Evolutionary conservation across 1,140 invertebrate species (phyloP).

Genomic region (Caenorhabditis inopinata): DNA sequence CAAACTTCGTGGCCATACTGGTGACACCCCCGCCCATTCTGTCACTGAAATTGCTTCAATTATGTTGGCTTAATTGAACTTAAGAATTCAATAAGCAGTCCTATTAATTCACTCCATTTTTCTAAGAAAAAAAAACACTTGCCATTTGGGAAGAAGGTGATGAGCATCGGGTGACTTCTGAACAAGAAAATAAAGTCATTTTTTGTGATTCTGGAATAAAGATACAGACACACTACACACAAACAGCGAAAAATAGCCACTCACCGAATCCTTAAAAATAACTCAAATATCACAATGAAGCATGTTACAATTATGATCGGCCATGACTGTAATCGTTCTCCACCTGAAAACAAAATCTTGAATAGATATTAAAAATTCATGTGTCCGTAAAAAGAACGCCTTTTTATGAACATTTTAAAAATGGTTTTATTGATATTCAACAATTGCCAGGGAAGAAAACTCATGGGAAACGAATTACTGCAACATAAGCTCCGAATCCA

Average conservation of each 20-base stretch:
- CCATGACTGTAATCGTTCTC: neutral
- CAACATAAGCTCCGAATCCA: no score
- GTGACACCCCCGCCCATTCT: conserved; percentile 74
- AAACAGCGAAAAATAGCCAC: neutral
- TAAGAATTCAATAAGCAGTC: neutral
- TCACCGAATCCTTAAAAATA: conserved; percentile 33
- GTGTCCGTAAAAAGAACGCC: no score
- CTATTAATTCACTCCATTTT: no score
- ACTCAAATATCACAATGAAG: conserved; percentile 30
- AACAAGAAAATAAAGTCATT: neutral
- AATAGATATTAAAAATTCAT: neutral
- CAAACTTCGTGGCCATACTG: conserved; percentile 86
- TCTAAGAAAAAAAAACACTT: neutral
- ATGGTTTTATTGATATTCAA: no score
- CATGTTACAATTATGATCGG: neutral
- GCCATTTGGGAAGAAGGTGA: conserved; percentile 5
- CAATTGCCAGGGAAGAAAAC: no score
- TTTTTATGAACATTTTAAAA: no score
- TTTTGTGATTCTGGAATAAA: neutral
- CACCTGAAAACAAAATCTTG: conserved; percentile 11
- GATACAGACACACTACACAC: neutral
- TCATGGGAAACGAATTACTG: no score
- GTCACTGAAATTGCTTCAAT: conserved; percentile 1
- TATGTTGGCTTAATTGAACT: neutral
- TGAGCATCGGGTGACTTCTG: conserved; percentile 5